These are phyloP conservation scores for Neodiprion fabricii DNA, from an alignment of 1,140 invertebrate species.

Conservation along the genomic window DNA sequence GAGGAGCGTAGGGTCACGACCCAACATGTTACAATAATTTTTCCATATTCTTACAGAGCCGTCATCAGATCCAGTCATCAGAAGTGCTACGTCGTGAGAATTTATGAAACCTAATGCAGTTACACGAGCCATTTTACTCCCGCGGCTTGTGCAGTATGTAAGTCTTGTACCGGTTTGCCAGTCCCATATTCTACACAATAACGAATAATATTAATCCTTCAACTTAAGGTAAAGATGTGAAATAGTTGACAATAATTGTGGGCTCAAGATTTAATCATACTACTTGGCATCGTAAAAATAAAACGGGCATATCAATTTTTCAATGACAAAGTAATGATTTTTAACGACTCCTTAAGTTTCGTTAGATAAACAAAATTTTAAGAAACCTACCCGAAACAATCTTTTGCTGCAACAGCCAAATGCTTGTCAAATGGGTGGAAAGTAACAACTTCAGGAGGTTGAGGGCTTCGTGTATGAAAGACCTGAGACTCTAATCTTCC, in stretches of 20 bases:
- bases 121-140: conserved; percentile 66
- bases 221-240: not conserved
- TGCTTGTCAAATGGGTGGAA: conserved; percentile 92
- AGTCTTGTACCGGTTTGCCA: conserved; percentile 72
- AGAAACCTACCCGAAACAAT: conserved; percentile 75
- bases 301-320: conserved; percentile 13
- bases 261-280: not conserved
- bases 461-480: conserved; percentile 81
- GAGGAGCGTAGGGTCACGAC: conserved; percentile 70
- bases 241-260: not conserved
- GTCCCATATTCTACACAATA: conserved; percentile 69
- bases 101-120: conserved; percentile 90
- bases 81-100: conserved; percentile 78
- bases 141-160: conserved; percentile 60
- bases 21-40: conserved; percentile 56
- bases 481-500: conserved; percentile 79
- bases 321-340: conserved; percentile 13
- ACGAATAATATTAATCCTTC: conserved; percentile 24
- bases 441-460: conserved; percentile 77
- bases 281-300: conserved; percentile 15
- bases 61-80: conserved; percentile 79
- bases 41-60: conserved; percentile 77
- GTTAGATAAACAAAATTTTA: not conserved
- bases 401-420: conserved; percentile 84
- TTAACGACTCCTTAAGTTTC: not conserved